Evolutionary conservation across 2,888 invertebrate genomes (phyloP).

Genomic region (Idaea dimidiata): DNA sequence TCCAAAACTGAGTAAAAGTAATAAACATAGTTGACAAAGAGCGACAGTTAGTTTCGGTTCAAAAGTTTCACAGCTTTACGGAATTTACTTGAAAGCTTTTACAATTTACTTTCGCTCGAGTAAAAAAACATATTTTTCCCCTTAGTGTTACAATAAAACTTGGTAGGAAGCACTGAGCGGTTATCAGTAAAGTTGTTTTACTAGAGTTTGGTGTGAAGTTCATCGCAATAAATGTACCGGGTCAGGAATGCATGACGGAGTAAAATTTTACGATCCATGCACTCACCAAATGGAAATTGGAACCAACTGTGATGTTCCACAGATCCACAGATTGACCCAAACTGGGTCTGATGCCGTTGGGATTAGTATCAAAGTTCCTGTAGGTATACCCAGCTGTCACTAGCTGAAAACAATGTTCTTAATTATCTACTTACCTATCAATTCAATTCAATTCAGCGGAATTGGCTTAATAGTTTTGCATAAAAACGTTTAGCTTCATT

Average conservation of each 20-base stretch:
- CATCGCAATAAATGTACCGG: not conserved
- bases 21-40: not conserved
- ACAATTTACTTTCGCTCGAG: not conserved
- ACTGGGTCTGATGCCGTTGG: too few species aligned
- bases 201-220: not conserved
- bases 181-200: not conserved
- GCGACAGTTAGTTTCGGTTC: not conserved
- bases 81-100: not conserved
- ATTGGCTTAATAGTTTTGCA: too few species aligned
- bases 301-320: too few species aligned
- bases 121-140: not conserved
- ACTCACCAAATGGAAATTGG: not conserved
- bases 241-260: not conserved
- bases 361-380: too few species aligned
- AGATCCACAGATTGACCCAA: too few species aligned
- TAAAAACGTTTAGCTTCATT: too few species aligned
- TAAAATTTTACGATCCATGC: slow-evolving; percentile 10
- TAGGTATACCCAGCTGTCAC: too few species aligned
- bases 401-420: too few species aligned
- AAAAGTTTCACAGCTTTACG: not conserved
- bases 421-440: too few species aligned
- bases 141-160: not conserved
- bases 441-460: too few species aligned
- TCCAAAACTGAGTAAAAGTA: not conserved
- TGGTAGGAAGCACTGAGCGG: slow-evolving; percentile 4